Evolutionary conservation across 2,888 invertebrate species (phyloP).

Genomic region (Campoplex nolae): DNA sequence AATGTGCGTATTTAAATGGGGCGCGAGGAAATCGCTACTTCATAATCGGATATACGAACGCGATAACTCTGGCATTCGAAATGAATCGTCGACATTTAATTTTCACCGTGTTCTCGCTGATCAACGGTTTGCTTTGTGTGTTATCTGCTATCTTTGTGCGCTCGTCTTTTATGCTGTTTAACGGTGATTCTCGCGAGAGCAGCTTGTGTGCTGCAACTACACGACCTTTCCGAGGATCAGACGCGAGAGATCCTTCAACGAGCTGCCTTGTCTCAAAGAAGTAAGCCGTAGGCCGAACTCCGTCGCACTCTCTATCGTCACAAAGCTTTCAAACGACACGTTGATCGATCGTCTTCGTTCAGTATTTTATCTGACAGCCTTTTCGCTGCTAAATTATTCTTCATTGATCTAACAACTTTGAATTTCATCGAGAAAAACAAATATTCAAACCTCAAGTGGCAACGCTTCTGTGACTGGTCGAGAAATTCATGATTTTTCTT

Average conservation of each 20-base stretch:
- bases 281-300: conserved; percentile 86
- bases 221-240: conserved; percentile 90
- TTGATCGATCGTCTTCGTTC: not conserved
- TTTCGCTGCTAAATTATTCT: not conserved
- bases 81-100: not conserved
- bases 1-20: not conserved
- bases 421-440: not conserved
- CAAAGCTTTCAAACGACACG: not conserved
- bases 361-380: not conserved
- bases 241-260: conserved; percentile 92
- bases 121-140: not conserved
- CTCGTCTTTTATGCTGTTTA: conserved; percentile 50
- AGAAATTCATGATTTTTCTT: too few species aligned
- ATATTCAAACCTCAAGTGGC: not conserved
- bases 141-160: not conserved
- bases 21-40: not conserved
- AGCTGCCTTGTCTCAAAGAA: conserved; percentile 91
- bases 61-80: not conserved
- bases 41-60: not conserved
- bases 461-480: too few species aligned
- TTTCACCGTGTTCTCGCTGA: not conserved
- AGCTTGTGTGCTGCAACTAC: conserved; percentile 91
- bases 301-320: conserved; percentile 36
- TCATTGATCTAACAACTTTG: too few species aligned
- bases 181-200: conserved; percentile 78